Conservation (phyloP, 2,797 vertebrate species). For the Orientallactaga sibirica region DNA sequence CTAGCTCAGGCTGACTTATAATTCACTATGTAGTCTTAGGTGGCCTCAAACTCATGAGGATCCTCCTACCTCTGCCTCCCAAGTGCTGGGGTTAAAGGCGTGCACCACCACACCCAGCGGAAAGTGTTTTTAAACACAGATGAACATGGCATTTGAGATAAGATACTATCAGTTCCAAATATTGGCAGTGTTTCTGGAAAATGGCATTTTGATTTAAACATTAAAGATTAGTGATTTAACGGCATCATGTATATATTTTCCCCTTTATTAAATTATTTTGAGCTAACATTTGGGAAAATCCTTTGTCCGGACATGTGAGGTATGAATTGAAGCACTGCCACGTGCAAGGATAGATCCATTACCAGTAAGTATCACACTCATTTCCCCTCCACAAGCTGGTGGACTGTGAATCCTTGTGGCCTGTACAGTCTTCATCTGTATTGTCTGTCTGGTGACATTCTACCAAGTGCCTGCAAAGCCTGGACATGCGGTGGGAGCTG, state of each 20-base stretch:
- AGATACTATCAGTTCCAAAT: slow-evolving; percentile 17
- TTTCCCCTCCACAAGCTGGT: not conserved
- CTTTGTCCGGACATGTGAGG: not conserved
- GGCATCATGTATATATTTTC: not conserved
- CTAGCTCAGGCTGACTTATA: no score
- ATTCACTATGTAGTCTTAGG: no score
- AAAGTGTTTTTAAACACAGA: slow-evolving; percentile 53
- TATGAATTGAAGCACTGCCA: not conserved
- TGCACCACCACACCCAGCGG: no score
- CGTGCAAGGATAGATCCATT: not conserved
- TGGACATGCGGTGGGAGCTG: not conserved
- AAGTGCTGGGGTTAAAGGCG: no score
- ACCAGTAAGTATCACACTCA: not conserved
- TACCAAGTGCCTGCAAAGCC: not conserved
- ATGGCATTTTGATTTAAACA: not conserved
- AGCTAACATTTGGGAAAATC: slow-evolving; percentile 25
- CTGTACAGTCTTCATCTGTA: not conserved
- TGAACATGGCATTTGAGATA: slow-evolving; percentile 17
- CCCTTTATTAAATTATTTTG: slow-evolving; percentile 19
- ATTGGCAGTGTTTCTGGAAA: slow-evolving; percentile 11
- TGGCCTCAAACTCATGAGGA: no score
- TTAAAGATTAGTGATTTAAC: slow-evolving; percentile 32
- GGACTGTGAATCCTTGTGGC: not conserved
- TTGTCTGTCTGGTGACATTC: not conserved
- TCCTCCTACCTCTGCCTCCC: no score